phyloP scores from a whole-genome alignment of 2,113 vertebrate genomes.

The Plotosus lineatus region DNA sequence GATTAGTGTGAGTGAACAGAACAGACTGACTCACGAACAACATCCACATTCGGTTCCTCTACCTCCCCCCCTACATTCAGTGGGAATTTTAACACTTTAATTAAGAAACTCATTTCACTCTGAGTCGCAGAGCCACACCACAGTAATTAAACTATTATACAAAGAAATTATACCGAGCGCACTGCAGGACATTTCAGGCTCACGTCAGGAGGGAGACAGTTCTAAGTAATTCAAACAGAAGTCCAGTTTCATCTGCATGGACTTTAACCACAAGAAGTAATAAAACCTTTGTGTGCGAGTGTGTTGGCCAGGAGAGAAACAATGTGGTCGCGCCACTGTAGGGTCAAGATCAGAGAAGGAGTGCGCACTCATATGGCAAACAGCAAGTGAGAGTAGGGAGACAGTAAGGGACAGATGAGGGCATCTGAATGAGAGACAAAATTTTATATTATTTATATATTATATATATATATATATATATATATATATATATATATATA shows the following conservation, averaged over 20 bases:
- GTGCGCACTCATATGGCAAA: not conserved
- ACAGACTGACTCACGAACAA: not conserved
- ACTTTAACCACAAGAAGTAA: not conserved
- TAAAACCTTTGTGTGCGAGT: not conserved
- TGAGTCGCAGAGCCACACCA: constrained; percentile 15
- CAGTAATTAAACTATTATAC: constrained; percentile 33
- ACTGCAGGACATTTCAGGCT: not conserved
- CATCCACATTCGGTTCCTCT: not conserved
- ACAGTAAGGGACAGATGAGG: not conserved
- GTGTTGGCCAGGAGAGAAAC: not conserved
- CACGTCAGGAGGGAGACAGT: not conserved
- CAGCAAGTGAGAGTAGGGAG: not conserved
- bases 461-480: too few relatives aligned
- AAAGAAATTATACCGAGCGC: not conserved
- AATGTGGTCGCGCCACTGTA: not conserved
- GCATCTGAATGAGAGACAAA: too few relatives aligned
- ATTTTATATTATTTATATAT: too few relatives aligned
- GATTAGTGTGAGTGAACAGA: not conserved
- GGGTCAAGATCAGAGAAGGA: not conserved
- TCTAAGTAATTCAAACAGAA: too few relatives aligned
- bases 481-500: too few relatives aligned
- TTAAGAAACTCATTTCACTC: constrained; percentile 15
- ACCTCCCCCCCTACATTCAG: not conserved
- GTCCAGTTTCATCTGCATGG: not conserved
- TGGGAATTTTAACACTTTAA: constrained; percentile 13